Conservation (phyloP, 2,113 vertebrate species). For the Oreochromis tanganicae region DNA sequence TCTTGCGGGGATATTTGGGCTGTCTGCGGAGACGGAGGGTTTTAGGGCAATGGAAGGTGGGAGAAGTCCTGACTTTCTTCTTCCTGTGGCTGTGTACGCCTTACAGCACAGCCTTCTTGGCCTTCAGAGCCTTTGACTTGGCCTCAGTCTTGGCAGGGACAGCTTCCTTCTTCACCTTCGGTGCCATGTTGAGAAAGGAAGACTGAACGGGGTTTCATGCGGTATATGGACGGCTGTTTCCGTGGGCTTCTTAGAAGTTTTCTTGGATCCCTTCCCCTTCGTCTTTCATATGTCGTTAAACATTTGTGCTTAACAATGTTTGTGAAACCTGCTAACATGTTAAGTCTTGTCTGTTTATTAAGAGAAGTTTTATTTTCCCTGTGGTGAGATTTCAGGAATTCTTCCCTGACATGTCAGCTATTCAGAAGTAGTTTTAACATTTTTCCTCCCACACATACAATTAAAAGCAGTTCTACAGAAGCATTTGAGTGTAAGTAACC, state of each 20-base stretch:
- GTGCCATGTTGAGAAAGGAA: constrained; percentile 90
- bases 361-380: neutral
- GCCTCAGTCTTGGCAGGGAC: constrained; percentile 95
- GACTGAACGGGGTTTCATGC: constrained; percentile 47
- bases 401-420: neutral
- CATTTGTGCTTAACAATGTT: neutral
- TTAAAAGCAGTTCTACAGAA: neutral
- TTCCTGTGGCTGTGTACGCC: constrained; percentile 94
- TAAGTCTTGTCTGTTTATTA: neutral
- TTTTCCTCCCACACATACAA: neutral
- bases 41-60: constrained; percentile 93
- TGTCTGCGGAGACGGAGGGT: constrained; percentile 88
- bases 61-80: constrained; percentile 92
- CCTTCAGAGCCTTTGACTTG: constrained; percentile 95
- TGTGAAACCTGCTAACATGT: neutral
- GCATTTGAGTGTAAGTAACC: neutral
- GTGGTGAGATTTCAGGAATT: neutral
- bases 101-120: constrained; percentile 95
- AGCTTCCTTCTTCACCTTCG: constrained; percentile 94
- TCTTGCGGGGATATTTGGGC: constrained; percentile 95
- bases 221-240: neutral
- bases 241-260: no score
- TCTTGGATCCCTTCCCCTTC: no score
- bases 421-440: neutral
- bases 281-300: no score